Evolutionary conservation across 2,888 invertebrate species (phyloP), one percentile per base, ranked within the genome.

Genomic region (Oeneis ivallda): DNA sequence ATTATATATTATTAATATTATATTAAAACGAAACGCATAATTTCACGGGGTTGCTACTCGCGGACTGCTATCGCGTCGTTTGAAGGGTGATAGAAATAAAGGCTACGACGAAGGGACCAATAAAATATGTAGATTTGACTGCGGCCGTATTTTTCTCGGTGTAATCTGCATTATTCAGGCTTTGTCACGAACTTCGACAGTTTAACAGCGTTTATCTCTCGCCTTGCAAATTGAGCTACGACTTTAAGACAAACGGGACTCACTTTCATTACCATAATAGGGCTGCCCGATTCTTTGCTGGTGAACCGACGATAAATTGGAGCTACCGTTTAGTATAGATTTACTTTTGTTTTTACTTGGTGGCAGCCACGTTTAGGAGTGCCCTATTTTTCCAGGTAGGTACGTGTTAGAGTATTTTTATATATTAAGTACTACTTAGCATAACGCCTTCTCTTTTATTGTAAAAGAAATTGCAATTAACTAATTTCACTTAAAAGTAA

Each of bases 161-260:
- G 91, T 92, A 91, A 92, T 92, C 91, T 92, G 89, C 91, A 92
- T 92, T 91, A 92, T 92, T 92, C 91, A 92, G 90, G 87, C 91
- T 89, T 88, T 87, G 91, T 90, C 90, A 90, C 91, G 90, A 90
- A 90, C 89, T 92, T 92, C 90, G 91, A 92, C 91, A 90, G 91
- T 92, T 92, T 91, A 92, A 90, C 91, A 90, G 89, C 91, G 90
- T 91, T 92, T 92, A 92, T 92, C 91, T 91, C 89, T 87, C 89
- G 88, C 88, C 88, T 91, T 89, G 91, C 91, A 92, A 91, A 92
- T 92, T 92, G 91, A 92, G 91, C 90, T 88, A 89, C 91, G 91
- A 91, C 90, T 91, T 92, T 86, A 89, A 92, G 91, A 92, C 91
- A 92, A 92, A 92, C 91, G 89, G 89, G 86, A 90, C 85, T 89